A percentile compares a stretch with the other conserved stretches of the same genome.
phyloP scores from a whole-genome alignment of 2,888 invertebrate species.

The Zygothrica quintamaculata region DNA sequence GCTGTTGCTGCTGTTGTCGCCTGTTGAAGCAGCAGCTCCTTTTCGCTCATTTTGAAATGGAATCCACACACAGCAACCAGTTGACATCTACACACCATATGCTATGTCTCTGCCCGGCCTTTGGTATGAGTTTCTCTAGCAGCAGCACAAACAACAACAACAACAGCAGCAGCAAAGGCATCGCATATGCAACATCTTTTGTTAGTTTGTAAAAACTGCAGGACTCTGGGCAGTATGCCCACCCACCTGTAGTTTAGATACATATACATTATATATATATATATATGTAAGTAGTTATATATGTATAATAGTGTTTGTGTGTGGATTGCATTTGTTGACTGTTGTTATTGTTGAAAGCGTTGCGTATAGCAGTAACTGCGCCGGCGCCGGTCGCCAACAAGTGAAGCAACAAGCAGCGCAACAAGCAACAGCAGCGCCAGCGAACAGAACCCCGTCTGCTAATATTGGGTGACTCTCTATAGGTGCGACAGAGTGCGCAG shows the following conservation, averaged over 20 bases:
- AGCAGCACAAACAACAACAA: neutral
- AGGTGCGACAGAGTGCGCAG: constrained; percentile 40
- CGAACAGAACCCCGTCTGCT: constrained; percentile 31
- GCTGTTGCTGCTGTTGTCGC: constrained; percentile 37
- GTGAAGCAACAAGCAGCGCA: constrained; percentile 72
- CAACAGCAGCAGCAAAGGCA: neutral
- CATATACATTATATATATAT: constrained; percentile 33
- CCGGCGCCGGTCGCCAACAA: constrained; percentile 68
- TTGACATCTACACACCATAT: constrained; percentile 46
- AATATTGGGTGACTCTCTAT: constrained; percentile 18
- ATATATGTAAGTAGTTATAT: too few relatives aligned
- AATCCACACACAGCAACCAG: constrained; percentile 65
- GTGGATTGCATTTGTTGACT: constrained; percentile 64
- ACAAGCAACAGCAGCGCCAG: constrained; percentile 13
- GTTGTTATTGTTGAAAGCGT: constrained; percentile 54
- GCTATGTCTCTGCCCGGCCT: constrained; percentile 12
- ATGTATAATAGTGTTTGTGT: too few relatives aligned
- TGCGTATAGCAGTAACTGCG: constrained; percentile 39
- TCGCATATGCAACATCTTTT: constrained; percentile 22
- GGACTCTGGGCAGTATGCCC: constrained; percentile 13
- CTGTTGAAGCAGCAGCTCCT: constrained; percentile 63
- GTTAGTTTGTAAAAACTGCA: constrained; percentile 24
- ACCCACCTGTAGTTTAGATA: constrained; percentile 52
- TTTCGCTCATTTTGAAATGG: constrained; percentile 45
- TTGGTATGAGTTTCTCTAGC: too few relatives aligned